A percentile compares a stretch with the other conserved stretches of the same genome.
phyloP scores from a whole-genome alignment of 2,113 vertebrate genomes.

The Tursiops truncatus region DNA sequence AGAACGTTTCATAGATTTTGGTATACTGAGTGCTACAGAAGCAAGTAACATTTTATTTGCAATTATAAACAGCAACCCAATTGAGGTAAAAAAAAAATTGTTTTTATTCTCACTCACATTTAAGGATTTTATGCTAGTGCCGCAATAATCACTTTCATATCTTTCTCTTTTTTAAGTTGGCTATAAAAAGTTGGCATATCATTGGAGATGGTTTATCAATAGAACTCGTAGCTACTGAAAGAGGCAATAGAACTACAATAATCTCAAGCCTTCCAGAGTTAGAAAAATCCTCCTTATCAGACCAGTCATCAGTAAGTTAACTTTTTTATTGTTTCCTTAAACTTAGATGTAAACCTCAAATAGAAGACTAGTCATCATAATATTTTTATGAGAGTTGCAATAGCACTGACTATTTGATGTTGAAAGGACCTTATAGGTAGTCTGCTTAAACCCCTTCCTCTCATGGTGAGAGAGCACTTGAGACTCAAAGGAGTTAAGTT shows the following conservation, averaged over 20 bases:
- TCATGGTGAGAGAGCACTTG: neutral
- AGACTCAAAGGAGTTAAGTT: neutral
- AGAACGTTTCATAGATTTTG: constrained; percentile 94
- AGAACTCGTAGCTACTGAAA: constrained; percentile 94
- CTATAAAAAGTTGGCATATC: constrained; percentile 96
- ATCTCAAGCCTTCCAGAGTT: constrained; percentile 88
- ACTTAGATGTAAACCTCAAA: neutral
- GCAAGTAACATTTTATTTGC: constrained; percentile 93
- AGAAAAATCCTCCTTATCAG: constrained; percentile 88
- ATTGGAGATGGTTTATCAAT: constrained; percentile 95
- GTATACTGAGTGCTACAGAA: constrained; percentile 95
- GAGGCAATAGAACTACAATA: constrained; percentile 91
- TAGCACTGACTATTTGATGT: neutral
- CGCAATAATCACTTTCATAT: constrained; percentile 70
- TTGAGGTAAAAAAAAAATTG: constrained; percentile 89
- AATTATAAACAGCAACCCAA: constrained; percentile 97
- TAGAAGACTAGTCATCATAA: neutral
- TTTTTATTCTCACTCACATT: constrained; percentile 57
- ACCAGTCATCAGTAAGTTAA: constrained; percentile 91
- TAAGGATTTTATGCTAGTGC: neutral
- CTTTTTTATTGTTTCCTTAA: constrained; percentile 22
- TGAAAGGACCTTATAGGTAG: neutral
- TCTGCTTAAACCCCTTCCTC: neutral
- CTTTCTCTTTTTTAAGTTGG: constrained; percentile 88
- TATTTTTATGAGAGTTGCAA: neutral